Evolutionary conservation across 2,888 invertebrate species (phyloP), one percentile per base, ranked within the genome.

Genomic region (Pristionchus maxplancki): DNA sequence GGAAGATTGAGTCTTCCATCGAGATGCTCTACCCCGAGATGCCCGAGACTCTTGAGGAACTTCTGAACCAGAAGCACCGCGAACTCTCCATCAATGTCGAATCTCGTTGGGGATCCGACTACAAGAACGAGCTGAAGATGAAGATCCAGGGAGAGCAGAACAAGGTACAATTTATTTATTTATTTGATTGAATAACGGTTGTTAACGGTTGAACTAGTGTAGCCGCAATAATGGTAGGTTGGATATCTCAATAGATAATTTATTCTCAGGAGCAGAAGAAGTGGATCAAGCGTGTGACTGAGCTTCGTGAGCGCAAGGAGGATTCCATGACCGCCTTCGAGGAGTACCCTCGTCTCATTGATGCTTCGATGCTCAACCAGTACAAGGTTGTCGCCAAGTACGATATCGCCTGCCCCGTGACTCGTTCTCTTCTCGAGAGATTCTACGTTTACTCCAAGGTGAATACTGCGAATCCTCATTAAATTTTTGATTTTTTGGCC

Each of bases 291-390:
- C 89, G 87, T 58, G 67, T 48, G 28, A 87, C 90, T 87, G 90
- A 91, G 83, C 88, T 88, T 40, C 89, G 89, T 83, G 90, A 89
- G 31, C 58, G 82, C 82, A 71, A 53, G 48, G 84, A 84, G 48
- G 71, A 87, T 67, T 20, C 28, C 8, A 17, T 48, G 88, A 88
- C 64, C 64, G 34, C 58, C 31, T 78, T 90, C 31, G 64, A 87
- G 71, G 90, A 92, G 85, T 90, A 90, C 84, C 89, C 90, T 87
- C 89, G 87, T 31, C 90, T 92, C 74, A 71, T 88, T 64, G 91
- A 91, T 87, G 91, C 91, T 62, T 71, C 91, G 86, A 88, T 90
- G 84, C 90, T 91, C 53, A 90, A 92, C 90, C 90, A 91, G 89
- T 91, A 91, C 90, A 90, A 89, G 81, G 58, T 90, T 53, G 86